These are phyloP conservation scores for Nipponacmea schrenckii DNA, from an alignment of 2,888 invertebrate species.

Conservation along the genomic window DNA sequence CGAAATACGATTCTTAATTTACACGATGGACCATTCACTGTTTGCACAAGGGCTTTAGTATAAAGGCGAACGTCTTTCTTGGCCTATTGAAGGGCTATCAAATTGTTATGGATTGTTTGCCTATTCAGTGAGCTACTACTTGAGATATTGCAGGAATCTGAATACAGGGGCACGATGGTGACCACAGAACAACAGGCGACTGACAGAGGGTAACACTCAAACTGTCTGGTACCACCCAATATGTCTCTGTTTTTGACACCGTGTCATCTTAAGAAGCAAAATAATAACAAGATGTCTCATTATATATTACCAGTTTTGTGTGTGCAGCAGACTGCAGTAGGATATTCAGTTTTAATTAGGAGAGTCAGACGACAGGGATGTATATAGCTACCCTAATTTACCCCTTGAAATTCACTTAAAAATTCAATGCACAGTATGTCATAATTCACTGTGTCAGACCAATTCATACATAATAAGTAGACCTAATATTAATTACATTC, in stretches of 20 bases:
- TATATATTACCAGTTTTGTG: too few relatives aligned
- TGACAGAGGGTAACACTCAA: neutral
- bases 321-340: too few relatives aligned
- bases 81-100: slow-evolving; percentile 5
- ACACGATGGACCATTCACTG: neutral
- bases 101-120: neutral
- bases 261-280: too few relatives aligned
- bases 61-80: slow-evolving; percentile 4
- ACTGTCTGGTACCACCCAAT: neutral
- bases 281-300: too few relatives aligned
- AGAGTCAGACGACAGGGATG: too few relatives aligned
- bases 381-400: too few relatives aligned
- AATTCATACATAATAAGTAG: too few relatives aligned
- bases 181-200: neutral
- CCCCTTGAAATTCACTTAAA: too few relatives aligned
- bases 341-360: too few relatives aligned
- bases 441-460: too few relatives aligned
- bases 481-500: too few relatives aligned
- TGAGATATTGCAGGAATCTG: slow-evolving; percentile 4
- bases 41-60: neutral
- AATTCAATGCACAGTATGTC: too few relatives aligned
- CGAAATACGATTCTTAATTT: slow-evolving; percentile 8
- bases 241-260: neutral
- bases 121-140: neutral
- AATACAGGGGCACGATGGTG: neutral